Conservation (phyloP, 2,888 invertebrate genomes). For the Physocephala rufipes region DNA sequence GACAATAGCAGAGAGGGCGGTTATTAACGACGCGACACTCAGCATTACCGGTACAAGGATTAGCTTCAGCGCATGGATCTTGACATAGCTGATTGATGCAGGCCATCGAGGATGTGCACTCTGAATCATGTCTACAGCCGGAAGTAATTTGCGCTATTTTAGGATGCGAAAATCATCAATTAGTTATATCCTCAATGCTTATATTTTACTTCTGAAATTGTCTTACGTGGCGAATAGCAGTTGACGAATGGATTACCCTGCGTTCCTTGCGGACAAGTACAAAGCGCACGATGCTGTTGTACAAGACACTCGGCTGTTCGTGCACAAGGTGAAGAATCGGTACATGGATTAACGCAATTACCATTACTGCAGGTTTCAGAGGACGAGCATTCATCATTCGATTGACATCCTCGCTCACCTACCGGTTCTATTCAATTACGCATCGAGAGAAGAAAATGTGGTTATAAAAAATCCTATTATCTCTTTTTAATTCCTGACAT, state of each 20-base stretch:
- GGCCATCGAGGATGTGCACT: conserved; percentile 80
- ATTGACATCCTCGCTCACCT: conserved; percentile 73
- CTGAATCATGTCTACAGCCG: conserved; percentile 78
- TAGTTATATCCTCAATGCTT: not conserved
- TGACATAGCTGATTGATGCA: conserved; percentile 83
- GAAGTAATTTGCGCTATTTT: conserved; percentile 66
- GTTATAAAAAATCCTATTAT: too few relatives aligned
- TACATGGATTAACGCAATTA: conserved; percentile 81
- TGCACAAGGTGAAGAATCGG: conserved; percentile 74
- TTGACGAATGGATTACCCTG: conserved; percentile 84
- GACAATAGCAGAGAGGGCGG: conserved; percentile 85
- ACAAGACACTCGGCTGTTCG: conserved; percentile 81
- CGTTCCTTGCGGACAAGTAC: conserved; percentile 78
- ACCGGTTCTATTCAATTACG: conserved; percentile 59
- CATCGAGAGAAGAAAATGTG: conserved; percentile 17
- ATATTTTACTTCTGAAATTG: not conserved
- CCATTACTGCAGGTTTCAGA: conserved; percentile 78
- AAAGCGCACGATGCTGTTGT: conserved; percentile 78
- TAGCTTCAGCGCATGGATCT: conserved; percentile 79
- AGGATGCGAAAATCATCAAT: not conserved
- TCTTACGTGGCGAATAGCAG: conserved; percentile 69
- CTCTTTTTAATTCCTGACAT: conserved; percentile 12
- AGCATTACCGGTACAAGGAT: conserved; percentile 84
- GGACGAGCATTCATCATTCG: conserved; percentile 76
- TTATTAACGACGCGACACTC: conserved; percentile 81